Evolutionary conservation across 2,888 invertebrate genomes (phyloP).

Genomic region (Leptopilina syphax): DNA sequence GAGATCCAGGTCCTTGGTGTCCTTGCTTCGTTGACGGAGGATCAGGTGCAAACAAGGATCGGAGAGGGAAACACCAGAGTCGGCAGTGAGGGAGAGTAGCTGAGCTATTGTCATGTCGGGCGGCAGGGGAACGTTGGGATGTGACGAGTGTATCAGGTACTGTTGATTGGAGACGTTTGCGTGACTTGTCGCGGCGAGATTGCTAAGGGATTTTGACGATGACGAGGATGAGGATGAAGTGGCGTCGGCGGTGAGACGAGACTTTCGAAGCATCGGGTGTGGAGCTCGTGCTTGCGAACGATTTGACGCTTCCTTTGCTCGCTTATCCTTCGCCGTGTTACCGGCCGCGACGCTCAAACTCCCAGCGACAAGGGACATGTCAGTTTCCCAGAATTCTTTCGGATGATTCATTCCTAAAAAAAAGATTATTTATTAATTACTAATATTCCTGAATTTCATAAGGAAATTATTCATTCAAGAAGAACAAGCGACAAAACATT

Average conservation of each 20-base stretch:
- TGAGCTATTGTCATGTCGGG: conserved; percentile 81
- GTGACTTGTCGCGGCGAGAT: conserved; percentile 66
- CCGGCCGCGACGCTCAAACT: conserved; percentile 90
- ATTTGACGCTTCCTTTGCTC: conserved; percentile 90
- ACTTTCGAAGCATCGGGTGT: conserved; percentile 65
- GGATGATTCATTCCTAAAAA: conserved; percentile 57
- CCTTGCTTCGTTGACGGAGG: conserved; percentile 70
- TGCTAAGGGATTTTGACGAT: background rate
- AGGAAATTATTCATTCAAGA: too few species aligned
- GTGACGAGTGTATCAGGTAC: conserved; percentile 76
- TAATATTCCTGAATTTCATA: too few species aligned
- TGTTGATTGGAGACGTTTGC: conserved; percentile 73
- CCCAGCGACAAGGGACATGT: conserved; percentile 78
- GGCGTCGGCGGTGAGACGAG: conserved; percentile 65
- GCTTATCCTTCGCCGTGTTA: conserved; percentile 92
- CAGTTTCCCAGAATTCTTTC: conserved; percentile 76
- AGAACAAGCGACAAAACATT: too few species aligned
- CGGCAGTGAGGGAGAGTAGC: conserved; percentile 79
- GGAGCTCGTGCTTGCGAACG: conserved; percentile 70
- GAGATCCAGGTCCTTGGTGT: conserved; percentile 66
- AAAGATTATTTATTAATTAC: background rate
- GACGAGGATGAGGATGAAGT: background rate
- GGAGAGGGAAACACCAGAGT: conserved; percentile 78
- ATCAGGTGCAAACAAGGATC: conserved; percentile 77
- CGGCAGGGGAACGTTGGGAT: conserved; percentile 78